Conservation (phyloP, 1,140 invertebrate genomes). For the Drepana arcuata region DNA sequence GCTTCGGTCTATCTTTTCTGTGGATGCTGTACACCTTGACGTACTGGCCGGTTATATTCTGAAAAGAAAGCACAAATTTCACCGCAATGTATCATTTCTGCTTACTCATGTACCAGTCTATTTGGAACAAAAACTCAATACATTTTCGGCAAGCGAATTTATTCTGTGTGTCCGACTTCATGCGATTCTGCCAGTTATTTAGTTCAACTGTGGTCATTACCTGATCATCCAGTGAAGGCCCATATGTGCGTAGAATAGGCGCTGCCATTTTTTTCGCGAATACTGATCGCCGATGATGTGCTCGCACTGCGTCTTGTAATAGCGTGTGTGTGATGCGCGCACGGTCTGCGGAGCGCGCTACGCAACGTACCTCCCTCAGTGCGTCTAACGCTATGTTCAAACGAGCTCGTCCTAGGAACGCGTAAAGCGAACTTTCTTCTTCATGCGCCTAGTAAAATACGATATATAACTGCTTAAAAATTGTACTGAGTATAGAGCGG, state of each 20-base stretch:
- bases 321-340: slow-evolving; percentile 18
- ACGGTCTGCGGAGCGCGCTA: slow-evolving; percentile 37
- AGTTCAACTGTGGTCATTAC: too few relatives aligned
- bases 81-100: too few relatives aligned
- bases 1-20: slow-evolving; percentile 11
- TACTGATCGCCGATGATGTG: slow-evolving; percentile 20
- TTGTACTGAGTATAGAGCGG: too few relatives aligned
- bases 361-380: slow-evolving; percentile 36
- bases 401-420: slow-evolving; percentile 36
- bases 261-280: slow-evolving; percentile 6
- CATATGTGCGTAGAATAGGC: slow-evolving; percentile 30
- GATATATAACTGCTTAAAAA: too few relatives aligned
- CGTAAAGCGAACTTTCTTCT: slow-evolving; percentile 40
- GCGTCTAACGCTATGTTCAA: slow-evolving; percentile 45
- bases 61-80: too few relatives aligned
- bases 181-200: too few relatives aligned
- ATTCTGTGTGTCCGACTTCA: too few relatives aligned
- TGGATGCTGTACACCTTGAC: slow-evolving; percentile 38
- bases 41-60: slow-evolving; percentile 48
- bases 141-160: too few relatives aligned
- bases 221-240: slow-evolving; percentile 34
- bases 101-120: too few relatives aligned
- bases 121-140: too few relatives aligned
- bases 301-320: slow-evolving; percentile 27
- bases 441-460: slow-evolving; percentile 35